Evolutionary conservation across 2,888 invertebrate genomes (phyloP), one percentile per base, ranked within the genome.

Genomic region (Troides aeacus): DNA sequence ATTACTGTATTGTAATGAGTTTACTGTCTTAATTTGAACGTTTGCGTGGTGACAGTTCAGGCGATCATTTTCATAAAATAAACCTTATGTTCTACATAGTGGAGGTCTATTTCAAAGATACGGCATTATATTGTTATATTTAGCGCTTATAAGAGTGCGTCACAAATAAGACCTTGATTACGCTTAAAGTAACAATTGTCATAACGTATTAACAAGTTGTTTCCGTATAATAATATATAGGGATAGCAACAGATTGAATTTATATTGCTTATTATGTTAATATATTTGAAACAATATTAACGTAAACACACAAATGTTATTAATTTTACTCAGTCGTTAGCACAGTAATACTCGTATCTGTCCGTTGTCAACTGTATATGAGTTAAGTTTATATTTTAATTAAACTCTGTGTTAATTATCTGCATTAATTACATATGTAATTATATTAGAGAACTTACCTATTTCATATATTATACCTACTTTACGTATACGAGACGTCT

Each of bases 121-220:
- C 6, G 46, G 58, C 30, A 17, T n/a, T 0, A 46, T 62, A 67
- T 64, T 57, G 4, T 46, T 50, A 60, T 60, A 56, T 59, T 66
- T 59, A 59, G 59, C 59, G 66, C 46, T 21, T 50, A 12, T 18
- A n/a, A 18, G 4, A 7, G 36, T 50, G 15, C 69, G 66, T 66
- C 58, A 57, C 30, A 46, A 24, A 24, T 6, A 69, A 61, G 21
- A 36, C 69, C 59, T 66, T 50, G 58, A 62, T 59, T 36, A 17
- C 3, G 57, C 15, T 58, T 58, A 23, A 53, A 6, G 18, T n/a
- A 53, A 7, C 57, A 58, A 24, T 23, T 23, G 23, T 58, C 15
- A 23, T 23, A 23, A n/a, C 18, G 53, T n/a, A n/a, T 46, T 46
- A 46, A 46, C 46, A 46, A 46, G 3, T 2, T 15, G 46, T 46